Evolutionary conservation across 2,888 invertebrate species (phyloP), one percentile per base, ranked within the genome.

Genomic region (Eurytoma californica): DNA sequence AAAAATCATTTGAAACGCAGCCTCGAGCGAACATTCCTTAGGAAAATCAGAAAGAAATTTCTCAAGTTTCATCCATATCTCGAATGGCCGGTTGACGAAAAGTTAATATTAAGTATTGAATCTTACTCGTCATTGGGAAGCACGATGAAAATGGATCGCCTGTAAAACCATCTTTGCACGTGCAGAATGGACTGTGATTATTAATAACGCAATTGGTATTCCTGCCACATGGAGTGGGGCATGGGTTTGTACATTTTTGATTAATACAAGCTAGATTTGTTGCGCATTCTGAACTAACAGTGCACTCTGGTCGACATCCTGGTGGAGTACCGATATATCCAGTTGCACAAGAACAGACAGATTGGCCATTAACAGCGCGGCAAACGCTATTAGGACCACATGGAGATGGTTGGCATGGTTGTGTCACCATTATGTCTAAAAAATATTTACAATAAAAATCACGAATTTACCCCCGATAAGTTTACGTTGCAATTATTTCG

Each of bases 231-330:
- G 87, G 90, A 16, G 91, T 90, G 83, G 90, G 90, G 84, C 95
- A 95, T 14, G 95, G 95, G 86, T 95, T 93, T 87, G 91, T 92
- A 86, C 95, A 95, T 90, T 93, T 94, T 84, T 93, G 93, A 87
- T 94, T 93, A 60, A 94, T 92, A 86, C 94, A 94, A 49, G 94
- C 94, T 82, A 93, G 89, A 85, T 93, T 92, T 86, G 90, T 92
- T 1, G 92, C 87, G 85, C 95, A 95, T 89, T 94, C 94, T 63
- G 93, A 92, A 86, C 94, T 95, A 85, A 93, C 93, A 77, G 93
- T 89, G 87, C 94, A 95, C 88, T 94, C 94, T 0, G 94, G 94
- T 77, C 92, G 90, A 85, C 94, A 94, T 83, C 93, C 93, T 16
- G 94, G 94, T 53, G 95, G 94, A 61, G 91, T 90, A 30, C 94